Evolutionary conservation across 2,113 vertebrate species (phyloP).

Genomic region (Rana temporaria): DNA sequence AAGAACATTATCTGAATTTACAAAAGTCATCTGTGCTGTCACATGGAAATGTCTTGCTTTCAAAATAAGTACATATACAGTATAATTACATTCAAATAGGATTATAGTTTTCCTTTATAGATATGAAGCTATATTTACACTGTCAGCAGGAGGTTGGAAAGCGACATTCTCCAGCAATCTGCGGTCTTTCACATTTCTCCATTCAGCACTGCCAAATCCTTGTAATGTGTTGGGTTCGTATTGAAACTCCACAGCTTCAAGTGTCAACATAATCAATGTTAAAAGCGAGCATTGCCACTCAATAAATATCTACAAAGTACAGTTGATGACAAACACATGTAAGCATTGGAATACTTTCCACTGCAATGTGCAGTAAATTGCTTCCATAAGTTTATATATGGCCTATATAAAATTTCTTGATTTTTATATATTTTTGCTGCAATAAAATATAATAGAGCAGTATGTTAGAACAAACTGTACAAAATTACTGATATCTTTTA

Average conservation of each 20-base stretch:
- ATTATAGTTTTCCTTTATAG: constrained; percentile 30
- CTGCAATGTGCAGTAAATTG: no score
- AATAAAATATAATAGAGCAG: no score
- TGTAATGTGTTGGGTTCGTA: not conserved
- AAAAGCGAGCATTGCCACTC: not conserved
- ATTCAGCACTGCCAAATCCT: not conserved
- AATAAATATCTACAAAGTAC: not conserved
- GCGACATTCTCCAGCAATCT: not conserved
- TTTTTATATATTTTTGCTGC: no score
- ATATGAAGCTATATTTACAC: constrained; percentile 12
- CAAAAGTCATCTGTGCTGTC: not conserved
- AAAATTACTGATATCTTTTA: no score
- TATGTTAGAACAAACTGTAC: no score
- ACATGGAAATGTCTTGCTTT: not conserved
- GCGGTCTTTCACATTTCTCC: not conserved
- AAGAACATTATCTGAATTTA: no score
- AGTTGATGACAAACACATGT: not conserved
- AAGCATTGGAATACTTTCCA: not conserved
- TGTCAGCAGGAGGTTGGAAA: not conserved
- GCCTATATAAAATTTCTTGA: no score
- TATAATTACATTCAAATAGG: constrained; percentile 13
- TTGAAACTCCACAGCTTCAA: constrained; percentile 2
- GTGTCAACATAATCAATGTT: constrained; percentile 22
- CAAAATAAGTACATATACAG: no score
- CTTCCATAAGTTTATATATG: no score